Percentiles rank a stretch among this genome's conserved stretches.
phyloP scores from a whole-genome alignment of 2,113 vertebrate genomes.

The Danionella cerebrum region DNA sequence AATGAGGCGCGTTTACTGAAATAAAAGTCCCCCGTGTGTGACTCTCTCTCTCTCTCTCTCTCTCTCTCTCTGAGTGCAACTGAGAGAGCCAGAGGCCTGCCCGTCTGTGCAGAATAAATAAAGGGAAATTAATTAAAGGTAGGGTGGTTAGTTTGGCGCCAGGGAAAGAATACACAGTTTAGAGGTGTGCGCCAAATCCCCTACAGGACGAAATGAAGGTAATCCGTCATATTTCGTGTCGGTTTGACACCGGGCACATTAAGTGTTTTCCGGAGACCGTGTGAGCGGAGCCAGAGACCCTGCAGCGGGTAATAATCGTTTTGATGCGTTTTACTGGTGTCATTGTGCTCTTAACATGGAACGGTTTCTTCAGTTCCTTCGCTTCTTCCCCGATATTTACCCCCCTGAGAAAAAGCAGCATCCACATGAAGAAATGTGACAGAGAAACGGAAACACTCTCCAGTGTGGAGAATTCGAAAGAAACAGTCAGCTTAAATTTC shows the following conservation, averaged over 20 bases:
- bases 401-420: too few species aligned
- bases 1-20: constrained; percentile 51
- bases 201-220: constrained; percentile 77
- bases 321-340: too few species aligned
- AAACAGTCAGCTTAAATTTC: too few species aligned
- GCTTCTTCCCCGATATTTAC: too few species aligned
- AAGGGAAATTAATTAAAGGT: constrained; percentile 90
- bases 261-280: constrained; percentile 66
- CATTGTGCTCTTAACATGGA: too few species aligned
- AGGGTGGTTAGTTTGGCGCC: constrained; percentile 75
- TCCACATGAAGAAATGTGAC: too few species aligned
- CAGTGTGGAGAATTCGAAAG: too few species aligned
- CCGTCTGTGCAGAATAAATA: constrained; percentile 66
- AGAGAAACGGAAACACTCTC: too few species aligned
- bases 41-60: too few species aligned
- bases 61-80: too few species aligned
- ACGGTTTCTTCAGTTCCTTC: too few species aligned
- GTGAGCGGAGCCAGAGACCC: constrained; percentile 68
- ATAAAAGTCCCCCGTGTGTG: constrained; percentile 53
- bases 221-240: constrained; percentile 82
- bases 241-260: constrained; percentile 76
- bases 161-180: constrained; percentile 81
- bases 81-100: constrained; percentile 57
- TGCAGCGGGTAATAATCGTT: too few species aligned
- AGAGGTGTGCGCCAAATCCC: constrained; percentile 65